phyloP scores from a whole-genome alignment of 92 coral and sea anemone species.

The Palythoa grandiflora region DNA sequence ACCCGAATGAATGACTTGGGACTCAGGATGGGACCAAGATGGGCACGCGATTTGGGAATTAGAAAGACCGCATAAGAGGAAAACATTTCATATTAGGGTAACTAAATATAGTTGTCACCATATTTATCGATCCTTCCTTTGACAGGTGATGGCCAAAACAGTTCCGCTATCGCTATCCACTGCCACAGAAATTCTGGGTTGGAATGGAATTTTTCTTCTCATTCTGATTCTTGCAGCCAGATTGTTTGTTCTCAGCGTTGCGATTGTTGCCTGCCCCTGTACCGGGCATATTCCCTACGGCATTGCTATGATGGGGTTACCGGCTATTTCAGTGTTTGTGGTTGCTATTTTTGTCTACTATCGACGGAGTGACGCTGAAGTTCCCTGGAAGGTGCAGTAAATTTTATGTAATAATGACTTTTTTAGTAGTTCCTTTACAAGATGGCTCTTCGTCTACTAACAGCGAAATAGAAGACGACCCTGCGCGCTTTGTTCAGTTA shows the following conservation, averaged over 20 bases:
- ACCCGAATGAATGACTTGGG: no score
- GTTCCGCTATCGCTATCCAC: slow-evolving; percentile 34
- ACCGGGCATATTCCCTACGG: slow-evolving; percentile 50
- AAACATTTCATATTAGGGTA: no score
- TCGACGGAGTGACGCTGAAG: slow-evolving; percentile 50
- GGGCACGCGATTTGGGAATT: no score
- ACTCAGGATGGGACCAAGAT: no score
- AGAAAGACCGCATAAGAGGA: no score
- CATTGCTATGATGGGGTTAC: slow-evolving; percentile 57
- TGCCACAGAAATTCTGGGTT: slow-evolving; percentile 56
- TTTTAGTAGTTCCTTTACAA: no score
- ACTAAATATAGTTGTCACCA: neutral
- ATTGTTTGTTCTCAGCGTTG: slow-evolving; percentile 35
- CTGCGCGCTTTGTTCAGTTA: no score
- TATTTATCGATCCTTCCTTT: neutral
- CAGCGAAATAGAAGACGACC: no score
- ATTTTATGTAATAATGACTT: neutral
- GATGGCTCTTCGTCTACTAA: no score
- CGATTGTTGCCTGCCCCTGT: slow-evolving; percentile 49
- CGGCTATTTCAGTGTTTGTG: slow-evolving; percentile 42
- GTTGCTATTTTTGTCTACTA: slow-evolving; percentile 56
- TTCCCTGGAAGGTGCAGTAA: slow-evolving; percentile 57
- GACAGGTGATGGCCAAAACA: slow-evolving; percentile 40
- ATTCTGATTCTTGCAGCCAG: slow-evolving; percentile 43
- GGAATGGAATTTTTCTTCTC: slow-evolving; percentile 64